Evolutionary conservation across 1,140 invertebrate genomes (phyloP).

Genomic region (Hesperophylax magnus): DNA sequence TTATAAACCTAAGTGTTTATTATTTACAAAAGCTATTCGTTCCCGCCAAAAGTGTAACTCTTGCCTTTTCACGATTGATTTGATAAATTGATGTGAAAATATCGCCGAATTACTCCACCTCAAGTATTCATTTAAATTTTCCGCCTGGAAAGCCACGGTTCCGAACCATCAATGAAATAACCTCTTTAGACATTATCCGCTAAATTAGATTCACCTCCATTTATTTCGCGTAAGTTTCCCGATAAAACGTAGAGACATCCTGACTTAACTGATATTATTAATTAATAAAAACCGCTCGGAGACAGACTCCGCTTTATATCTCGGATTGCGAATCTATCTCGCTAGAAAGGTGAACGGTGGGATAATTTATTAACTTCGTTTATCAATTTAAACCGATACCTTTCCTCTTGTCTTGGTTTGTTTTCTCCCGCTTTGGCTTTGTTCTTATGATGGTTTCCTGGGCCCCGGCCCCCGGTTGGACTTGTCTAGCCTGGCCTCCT

Average conservation of each 20-base stretch:
- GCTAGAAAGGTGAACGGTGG: constrained; percentile 25
- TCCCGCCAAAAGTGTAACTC: too few relatives aligned
- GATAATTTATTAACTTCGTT: constrained; percentile 55
- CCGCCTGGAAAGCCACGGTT: not conserved
- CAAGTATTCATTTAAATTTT: too few relatives aligned
- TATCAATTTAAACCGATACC: constrained; percentile 57
- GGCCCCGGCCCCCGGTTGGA: not conserved
- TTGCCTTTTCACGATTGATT: too few relatives aligned
- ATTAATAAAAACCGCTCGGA: constrained; percentile 38
- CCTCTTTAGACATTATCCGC: constrained; percentile 8
- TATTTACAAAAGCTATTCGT: too few relatives aligned
- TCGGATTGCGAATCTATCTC: constrained; percentile 40
- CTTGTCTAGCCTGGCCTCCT: too few relatives aligned
- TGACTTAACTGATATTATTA: constrained; percentile 42
- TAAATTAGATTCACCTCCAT: constrained; percentile 13
- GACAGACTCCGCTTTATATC: constrained; percentile 40
- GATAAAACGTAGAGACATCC: constrained; percentile 22
- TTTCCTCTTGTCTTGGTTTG: constrained; percentile 38
- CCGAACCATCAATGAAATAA: not conserved
- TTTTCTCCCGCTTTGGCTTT: constrained; percentile 44
- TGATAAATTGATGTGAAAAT: too few relatives aligned
- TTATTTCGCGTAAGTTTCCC: not conserved
- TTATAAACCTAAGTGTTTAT: too few relatives aligned
- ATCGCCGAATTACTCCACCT: too few relatives aligned
- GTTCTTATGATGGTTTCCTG: not conserved